These are phyloP conservation scores for Psephotus haematonotus DNA, from an alignment of 2,113 vertebrate species.

Conservation along the genomic window DNA sequence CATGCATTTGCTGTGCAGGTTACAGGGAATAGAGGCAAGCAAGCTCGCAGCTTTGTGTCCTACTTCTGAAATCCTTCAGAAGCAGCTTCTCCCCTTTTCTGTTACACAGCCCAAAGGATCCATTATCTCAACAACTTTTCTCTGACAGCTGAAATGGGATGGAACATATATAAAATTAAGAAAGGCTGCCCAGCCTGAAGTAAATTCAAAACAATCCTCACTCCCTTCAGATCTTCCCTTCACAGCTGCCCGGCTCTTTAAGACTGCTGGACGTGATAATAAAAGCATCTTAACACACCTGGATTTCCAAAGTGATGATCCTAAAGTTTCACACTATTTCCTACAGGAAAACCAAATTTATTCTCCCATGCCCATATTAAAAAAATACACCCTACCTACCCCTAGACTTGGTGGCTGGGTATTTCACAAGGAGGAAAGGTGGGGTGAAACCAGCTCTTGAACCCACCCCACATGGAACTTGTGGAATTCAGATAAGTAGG, in stretches of 20 bases:
- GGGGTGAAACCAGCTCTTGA: background rate
- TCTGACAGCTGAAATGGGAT: background rate
- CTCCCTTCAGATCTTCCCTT: background rate
- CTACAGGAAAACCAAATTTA: background rate
- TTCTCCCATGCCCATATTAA: background rate
- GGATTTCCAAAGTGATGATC: background rate
- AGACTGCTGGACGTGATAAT: background rate
- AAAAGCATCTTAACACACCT: background rate
- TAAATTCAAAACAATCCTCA: background rate
- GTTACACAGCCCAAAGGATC: background rate
- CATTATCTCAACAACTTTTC: background rate
- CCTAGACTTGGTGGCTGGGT: background rate
- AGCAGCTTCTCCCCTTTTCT: background rate
- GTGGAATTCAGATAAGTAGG: background rate
- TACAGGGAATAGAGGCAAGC: background rate
- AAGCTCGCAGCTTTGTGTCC: background rate
- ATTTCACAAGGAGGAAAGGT: background rate
- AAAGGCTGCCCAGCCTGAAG: background rate
- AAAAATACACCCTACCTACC: background rate
- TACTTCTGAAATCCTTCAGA: background rate
- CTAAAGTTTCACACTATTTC: background rate
- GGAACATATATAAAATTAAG: background rate
- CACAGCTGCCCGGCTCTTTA: background rate
- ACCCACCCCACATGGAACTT: background rate
- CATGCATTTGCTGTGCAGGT: background rate